These are phyloP conservation scores for Acleris literana DNA, from an alignment of 2,888 invertebrate genomes.

Conservation along the genomic window DNA sequence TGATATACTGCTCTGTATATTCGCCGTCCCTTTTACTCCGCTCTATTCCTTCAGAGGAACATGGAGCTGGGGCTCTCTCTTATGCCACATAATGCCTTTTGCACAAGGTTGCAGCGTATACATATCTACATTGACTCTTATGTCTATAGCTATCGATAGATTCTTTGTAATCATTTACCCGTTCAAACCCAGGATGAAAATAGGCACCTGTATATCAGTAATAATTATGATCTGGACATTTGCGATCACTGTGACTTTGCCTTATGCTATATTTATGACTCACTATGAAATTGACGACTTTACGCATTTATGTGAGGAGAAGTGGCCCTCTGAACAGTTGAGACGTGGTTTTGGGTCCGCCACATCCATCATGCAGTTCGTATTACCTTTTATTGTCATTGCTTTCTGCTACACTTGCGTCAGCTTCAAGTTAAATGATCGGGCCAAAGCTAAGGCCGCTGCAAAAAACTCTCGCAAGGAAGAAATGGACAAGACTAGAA, in stretches of 20 bases:
- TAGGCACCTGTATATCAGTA: constrained; percentile 92
- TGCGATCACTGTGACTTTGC: constrained; percentile 93
- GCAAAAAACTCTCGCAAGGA: constrained; percentile 93
- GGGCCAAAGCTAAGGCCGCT: constrained; percentile 93
- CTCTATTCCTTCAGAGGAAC: constrained; percentile 94
- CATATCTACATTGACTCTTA: constrained; percentile 97
- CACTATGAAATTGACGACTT: constrained; percentile 76
- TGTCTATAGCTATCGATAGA: constrained; percentile 98
- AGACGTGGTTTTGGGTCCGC: constrained; percentile 92
- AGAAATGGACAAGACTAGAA: constrained; percentile 94
- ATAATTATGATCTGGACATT: constrained; percentile 96
- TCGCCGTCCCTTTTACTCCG: constrained; percentile 98
- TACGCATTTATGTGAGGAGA: constrained; percentile 90
- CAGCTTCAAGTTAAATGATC: constrained; percentile 92
- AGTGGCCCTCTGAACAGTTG: constrained; percentile 94
- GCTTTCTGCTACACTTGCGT: constrained; percentile 97
- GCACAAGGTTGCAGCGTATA: constrained; percentile 98
- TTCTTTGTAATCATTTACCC: constrained; percentile 99
- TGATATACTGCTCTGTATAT: constrained; percentile 95
- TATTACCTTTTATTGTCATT: constrained; percentile 96
- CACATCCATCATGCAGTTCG: constrained; percentile 95
- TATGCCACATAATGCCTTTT: constrained; percentile 97
- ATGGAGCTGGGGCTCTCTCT: constrained; percentile 95
- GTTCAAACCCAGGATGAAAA: constrained; percentile 95
- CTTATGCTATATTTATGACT: constrained; percentile 94